These are phyloP conservation scores for Enteromius anoplus DNA, from an alignment of 2,797 vertebrate species.

Conservation along the genomic window DNA sequence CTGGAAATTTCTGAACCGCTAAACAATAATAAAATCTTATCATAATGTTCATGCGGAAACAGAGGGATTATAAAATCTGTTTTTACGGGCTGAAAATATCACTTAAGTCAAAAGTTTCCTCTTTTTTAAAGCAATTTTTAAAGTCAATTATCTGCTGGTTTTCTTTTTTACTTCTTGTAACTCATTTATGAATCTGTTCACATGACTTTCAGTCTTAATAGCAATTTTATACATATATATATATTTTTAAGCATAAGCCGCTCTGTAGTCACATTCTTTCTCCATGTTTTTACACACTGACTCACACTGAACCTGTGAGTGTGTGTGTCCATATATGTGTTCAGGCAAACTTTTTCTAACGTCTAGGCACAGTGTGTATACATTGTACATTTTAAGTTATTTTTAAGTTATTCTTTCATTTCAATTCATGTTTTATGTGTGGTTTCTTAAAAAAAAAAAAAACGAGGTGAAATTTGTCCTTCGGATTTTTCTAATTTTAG, in stretches of 20 bases:
- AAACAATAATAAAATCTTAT: conserved; percentile 29
- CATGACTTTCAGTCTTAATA: neutral
- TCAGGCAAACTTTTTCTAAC: neutral
- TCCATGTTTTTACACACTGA: neutral
- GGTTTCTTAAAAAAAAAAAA: conserved; percentile 82
- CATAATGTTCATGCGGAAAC: conserved; percentile 22
- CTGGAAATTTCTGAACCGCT: conserved; percentile 19
- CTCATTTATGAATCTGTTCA: neutral
- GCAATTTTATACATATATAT: neutral
- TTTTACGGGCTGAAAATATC: neutral
- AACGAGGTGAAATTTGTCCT: conserved; percentile 63
- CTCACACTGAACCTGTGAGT: neutral
- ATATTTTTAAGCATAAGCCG: neutral
- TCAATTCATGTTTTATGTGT: conserved; percentile 69
- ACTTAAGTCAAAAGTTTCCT: neutral
- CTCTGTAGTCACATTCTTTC: conserved; percentile 1
- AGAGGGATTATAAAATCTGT: neutral
- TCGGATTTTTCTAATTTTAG: conserved; percentile 63
- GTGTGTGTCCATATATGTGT: neutral
- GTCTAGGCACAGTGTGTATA: neutral
- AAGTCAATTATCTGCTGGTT: neutral
- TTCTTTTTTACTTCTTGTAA: neutral
- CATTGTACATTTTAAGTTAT: conserved; percentile 36
- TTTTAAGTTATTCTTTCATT: conserved; percentile 66
- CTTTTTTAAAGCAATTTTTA: neutral